Evolutionary conservation across 2,888 invertebrate species (phyloP).

Genomic region (Ectemnius continuus): DNA sequence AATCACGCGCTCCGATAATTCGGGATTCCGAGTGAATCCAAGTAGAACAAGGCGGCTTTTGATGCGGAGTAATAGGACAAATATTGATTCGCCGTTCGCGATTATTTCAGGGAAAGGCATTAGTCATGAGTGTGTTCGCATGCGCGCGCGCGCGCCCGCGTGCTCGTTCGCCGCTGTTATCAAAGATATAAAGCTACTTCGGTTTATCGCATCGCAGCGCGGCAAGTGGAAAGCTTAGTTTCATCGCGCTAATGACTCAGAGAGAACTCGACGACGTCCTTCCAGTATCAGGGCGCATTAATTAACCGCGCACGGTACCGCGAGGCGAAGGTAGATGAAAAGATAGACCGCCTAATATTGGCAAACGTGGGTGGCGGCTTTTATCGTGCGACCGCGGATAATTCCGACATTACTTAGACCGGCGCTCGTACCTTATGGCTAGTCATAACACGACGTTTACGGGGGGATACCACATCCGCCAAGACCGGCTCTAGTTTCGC

Average conservation of each 20-base stretch:
- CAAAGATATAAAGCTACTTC: constrained; percentile 30
- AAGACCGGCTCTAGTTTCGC: constrained; percentile 28
- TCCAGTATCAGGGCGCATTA: constrained; percentile 39
- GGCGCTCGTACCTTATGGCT: neutral
- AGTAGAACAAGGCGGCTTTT: too few relatives aligned
- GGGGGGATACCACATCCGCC: constrained; percentile 15
- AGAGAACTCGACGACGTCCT: constrained; percentile 20
- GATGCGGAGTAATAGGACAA: neutral
- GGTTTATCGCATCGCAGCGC: constrained; percentile 31
- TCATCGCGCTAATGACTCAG: constrained; percentile 47
- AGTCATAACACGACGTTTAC: constrained; percentile 24
- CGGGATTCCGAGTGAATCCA: too few relatives aligned
- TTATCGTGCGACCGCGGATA: constrained; percentile 36
- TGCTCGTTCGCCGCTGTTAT: constrained; percentile 24
- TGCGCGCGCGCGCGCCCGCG: too few relatives aligned
- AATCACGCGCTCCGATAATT: too few relatives aligned
- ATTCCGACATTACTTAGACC: constrained; percentile 31
- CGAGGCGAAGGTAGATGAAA: constrained; percentile 36
- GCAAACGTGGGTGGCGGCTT: constrained; percentile 36
- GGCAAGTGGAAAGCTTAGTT: constrained; percentile 37
- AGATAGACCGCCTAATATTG: constrained; percentile 52
- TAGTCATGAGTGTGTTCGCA: constrained; percentile 19
- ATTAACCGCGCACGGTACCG: constrained; percentile 40
- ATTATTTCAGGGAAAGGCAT: constrained; percentile 16
- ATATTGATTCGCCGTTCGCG: neutral